Percentiles rank a stretch among this genome's conserved stretches.
Conservation (phyloP, 2,888 invertebrate genomes). For the Coleophora deauratella region DNA sequence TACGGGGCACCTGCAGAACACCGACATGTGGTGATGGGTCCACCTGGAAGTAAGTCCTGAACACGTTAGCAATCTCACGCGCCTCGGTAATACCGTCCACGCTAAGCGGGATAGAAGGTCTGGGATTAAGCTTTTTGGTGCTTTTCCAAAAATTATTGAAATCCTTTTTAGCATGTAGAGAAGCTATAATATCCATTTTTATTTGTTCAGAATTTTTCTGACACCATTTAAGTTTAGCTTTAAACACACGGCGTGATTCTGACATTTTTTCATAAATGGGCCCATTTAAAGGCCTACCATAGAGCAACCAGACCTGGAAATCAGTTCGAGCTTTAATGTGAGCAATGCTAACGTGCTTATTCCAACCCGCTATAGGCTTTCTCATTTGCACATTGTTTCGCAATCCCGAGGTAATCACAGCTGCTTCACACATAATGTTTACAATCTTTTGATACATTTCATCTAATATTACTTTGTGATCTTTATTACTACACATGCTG, state of each 20-base stretch:
- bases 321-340: not conserved
- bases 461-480: not conserved
- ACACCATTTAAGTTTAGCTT: constrained; percentile 13
- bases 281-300: not conserved
- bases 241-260: constrained; percentile 14
- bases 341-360: constrained; percentile 7
- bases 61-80: constrained; percentile 5
- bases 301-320: not conserved
- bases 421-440: not conserved
- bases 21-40: not conserved
- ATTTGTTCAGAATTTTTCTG: constrained; percentile 2
- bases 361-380: not conserved
- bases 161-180: constrained; percentile 2
- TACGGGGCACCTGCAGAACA: not conserved
- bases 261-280: not conserved
- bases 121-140: constrained; percentile 9
- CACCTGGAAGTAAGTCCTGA: constrained; percentile 5
- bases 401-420: not conserved
- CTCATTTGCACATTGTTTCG: not conserved
- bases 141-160: constrained; percentile 12
- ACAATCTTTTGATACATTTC: constrained; percentile 12
- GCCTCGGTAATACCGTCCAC: constrained; percentile 5
- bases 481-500: not conserved
- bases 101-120: constrained; percentile 5
- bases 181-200: constrained; percentile 6